Evolutionary conservation across 2,888 invertebrate species (phyloP), one percentile per base, ranked within the genome.

Genomic region (Griposia aprilina): DNA sequence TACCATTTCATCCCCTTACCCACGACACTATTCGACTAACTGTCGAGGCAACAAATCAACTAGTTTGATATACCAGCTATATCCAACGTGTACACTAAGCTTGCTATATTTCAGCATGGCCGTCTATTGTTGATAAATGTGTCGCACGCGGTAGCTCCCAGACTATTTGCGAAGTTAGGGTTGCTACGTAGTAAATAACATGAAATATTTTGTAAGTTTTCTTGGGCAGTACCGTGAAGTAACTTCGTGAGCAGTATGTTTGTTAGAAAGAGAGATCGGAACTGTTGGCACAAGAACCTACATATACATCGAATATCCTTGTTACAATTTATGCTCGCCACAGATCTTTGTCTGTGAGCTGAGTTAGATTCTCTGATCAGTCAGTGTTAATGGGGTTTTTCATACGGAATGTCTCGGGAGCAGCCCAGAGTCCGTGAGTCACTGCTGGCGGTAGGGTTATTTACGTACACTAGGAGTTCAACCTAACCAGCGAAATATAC

Each of bases 121-220:
- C 57, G 81, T 73, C 85, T 62, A 52, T 76, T 66, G 26, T 48
- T 84, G 83, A 83, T 83, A 68, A 57, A 83, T 83, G 83, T 76
- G 57, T 69, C 60, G 65, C 65, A 76, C 81, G 50, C 59, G 57
- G 36, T 57, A n/a, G 50, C 65, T 52, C 30, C 55, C 36, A 13
- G 15, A 66, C 55, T 73, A 66, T 65, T 69, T 66, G 17, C 48
- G 23, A 76, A 60, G 36, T 52, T 71, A 76, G 45, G 45, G 50
- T 20, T 57, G 60, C n/a, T n/a, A 65, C 26, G 23, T n/a, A 15
- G 15, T 17, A 7, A n/a, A n/a, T 71, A 48, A 15, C 48, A 2
- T 71, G 26, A 41, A 63, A 78, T 78, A 50, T 71, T 50, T 59
- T 30, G 36, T 30, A 8, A 23, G 65, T 73, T 65, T 66, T 73